Evolutionary conservation across 1,140 invertebrate genomes (phyloP), one percentile per base, ranked within the genome.

Genomic region (Catajapyx aquilonaris): DNA sequence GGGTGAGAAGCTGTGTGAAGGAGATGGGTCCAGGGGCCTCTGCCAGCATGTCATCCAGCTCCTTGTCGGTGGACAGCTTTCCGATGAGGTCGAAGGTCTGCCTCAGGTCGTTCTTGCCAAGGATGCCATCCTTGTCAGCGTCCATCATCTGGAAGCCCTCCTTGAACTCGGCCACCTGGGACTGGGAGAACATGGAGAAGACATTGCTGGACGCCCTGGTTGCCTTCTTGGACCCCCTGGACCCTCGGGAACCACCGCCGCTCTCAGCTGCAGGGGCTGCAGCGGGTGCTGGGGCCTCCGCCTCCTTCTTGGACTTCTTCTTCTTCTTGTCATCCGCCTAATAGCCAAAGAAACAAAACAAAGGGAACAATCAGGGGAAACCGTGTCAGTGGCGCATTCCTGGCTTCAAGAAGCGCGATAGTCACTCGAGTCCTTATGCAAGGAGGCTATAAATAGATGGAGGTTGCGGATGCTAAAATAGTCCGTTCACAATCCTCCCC

Each of bases 61-160:
- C 86, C 58, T 85, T 81, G 52, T 93, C 86, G 47, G 71, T 71
- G 49, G 78, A 75, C 41, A 90, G 66, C 58, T 81, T 78, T 65
- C 91, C 91, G 41, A 96, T 71, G 46, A 81, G 80, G 62, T 93
- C 87, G 65, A 88, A 96, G 54, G 88, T 90, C 52, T 80, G 79
- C 55, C 87, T 79, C 52, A 97, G 71, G 65, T 97, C 93, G 59
- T 76, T 80, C 60, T 93, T 90, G 56, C 81, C 81, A 57, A 97
- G 86, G 64, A 96, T 80, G 51, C 90, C 88, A 61, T 97, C 93
- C 64, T 95, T 91, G 67, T 97, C 86, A 62, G 83, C 77, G 68
- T 97, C 93, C 77, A 97, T 97, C 54, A 97, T 76, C 60, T 83
- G 76, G 77, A 97, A 96, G 53, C 85, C 86, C 83, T 93, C 86